Base-by-base conservation (phyloP, 2,113 vertebrate species). In the Brachyistius frenatus region DNA sequence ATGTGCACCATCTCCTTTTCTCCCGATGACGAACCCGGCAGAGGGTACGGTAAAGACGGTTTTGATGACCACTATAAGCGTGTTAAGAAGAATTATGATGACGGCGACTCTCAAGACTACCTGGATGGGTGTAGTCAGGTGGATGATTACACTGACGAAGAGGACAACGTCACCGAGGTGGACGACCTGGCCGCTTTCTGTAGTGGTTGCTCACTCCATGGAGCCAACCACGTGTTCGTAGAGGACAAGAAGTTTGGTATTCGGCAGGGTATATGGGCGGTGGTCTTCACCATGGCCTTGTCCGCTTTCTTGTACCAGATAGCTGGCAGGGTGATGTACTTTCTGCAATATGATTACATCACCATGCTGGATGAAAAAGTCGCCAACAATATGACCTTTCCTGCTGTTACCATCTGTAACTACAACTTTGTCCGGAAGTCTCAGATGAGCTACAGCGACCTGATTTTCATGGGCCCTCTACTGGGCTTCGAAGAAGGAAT, bases 1-100 rank as follows among this genome's bases (percentile, higher is more conserved):
- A 96, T 96, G 89, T 99, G 98, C 92, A 97, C 96, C 77, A 90
- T 99, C 91, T 99, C 98, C 16, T 96, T 99, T 70, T 95, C 96
- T 14, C 89, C 96, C 2, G 96, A 92, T 0, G 96, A 97, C 5
- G 96, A 97, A 0, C 82, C 92, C 0, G 55, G 58, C 0, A 57
- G 86, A 13, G 86, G 86, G 16, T 83, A 75, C 0, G 86, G 85
- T 6, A 78, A 88, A 7, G 90, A 91, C 13, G 73, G 81, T 16
- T 92, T 94, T 33, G 91, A 94, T 0, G 94, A 94, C 74, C 93
- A 92, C 82, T 95, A 94, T 87, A 93, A 88, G 73, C 82, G 93
- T 0, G 93, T 93, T 16, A 86, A 77, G 41, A 91, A 89, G 69
- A 63, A 73, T 14, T 91, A 79, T 15, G 53, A 87, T 4, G 85